Base-by-base conservation (phyloP, 2,113 vertebrate species). In the Sterrhoptilus dennistouni region DNA sequence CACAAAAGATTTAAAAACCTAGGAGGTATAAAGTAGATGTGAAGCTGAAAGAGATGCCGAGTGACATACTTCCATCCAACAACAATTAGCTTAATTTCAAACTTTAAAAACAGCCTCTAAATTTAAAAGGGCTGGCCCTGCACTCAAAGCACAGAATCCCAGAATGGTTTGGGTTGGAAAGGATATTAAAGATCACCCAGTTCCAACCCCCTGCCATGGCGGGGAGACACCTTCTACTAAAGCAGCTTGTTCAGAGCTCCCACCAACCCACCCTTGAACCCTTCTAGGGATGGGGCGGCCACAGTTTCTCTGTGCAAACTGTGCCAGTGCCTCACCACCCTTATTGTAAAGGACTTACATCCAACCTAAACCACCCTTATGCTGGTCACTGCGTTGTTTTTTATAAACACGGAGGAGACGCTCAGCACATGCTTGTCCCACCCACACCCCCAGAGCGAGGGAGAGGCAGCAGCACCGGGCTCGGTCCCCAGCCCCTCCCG, bases 271-370 rank as follows among this genome's bases (percentile, higher is more conserved):
- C 5, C 22, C 16, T 3, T 31, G 8, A 50, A 38, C 27, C 5
- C 20, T 42, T 42, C 25, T 5, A 71, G 17, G 8, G 29, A 71
- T 5, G 11, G 7, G 3, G 17, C 14, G 66, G 3, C 60, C 23
- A 59, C 36, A 45, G 8, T 11, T 21, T 12, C 29, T 21, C 57
- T 1, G 5, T 8, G 14, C 49, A 60, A 8, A 25, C 22, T 5
- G 5, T 7, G 1, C 15, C 28, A 18, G 15, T 6, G 1, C 21
- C 59, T 74, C 74, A 53, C 5, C 42, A 33, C 14, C 4, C 13
- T 23, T 21, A 31, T 0, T 1, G 0, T 3, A 29, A 59, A 27
- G 12, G 13, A 4, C 5, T 44, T 6, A 15, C 31, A 49, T 5
- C 2, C 50, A 36, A 9, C 17, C 31, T 16, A 50, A 38, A 44